Conservation (phyloP, 2,888 invertebrate genomes). For the Hemaris fuciformis region DNA sequence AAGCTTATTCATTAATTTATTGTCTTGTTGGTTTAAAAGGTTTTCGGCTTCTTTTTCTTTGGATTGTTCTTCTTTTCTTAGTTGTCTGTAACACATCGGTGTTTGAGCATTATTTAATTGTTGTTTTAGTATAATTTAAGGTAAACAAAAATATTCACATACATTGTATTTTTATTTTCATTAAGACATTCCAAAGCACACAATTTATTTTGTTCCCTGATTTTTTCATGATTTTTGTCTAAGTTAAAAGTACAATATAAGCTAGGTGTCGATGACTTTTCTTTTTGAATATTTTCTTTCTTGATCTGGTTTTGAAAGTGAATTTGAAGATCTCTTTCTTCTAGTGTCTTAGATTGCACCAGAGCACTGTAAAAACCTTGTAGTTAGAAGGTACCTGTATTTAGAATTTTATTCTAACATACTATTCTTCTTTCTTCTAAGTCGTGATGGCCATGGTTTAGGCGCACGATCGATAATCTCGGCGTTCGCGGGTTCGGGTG, state of each 20-base stretch:
- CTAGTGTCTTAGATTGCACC: constrained; percentile 47
- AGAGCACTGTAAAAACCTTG: constrained; percentile 40
- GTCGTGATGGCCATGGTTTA: no score
- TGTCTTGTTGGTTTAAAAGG: constrained; percentile 15
- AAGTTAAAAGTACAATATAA: constrained; percentile 31
- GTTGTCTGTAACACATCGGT: constrained; percentile 14
- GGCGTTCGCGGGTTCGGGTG: no score
- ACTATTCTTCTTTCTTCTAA: no score
- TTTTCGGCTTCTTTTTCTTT: constrained; percentile 31
- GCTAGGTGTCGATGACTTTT: constrained; percentile 20
- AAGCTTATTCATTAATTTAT: not conserved
- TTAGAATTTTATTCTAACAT: no score
- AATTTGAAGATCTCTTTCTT: constrained; percentile 55
- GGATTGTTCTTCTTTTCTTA: constrained; percentile 27
- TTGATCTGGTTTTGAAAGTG: constrained; percentile 43
- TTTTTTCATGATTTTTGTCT: constrained; percentile 28
- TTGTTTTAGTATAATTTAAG: no score
- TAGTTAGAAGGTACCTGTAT: no score
- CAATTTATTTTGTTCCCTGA: constrained; percentile 23
- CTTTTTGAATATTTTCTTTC: constrained; percentile 27
- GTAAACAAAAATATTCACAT: no score
- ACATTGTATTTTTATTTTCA: constrained; percentile 45
- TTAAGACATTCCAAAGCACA: constrained; percentile 31
- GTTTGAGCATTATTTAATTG: not conserved
- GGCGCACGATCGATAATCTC: no score